Conservation (phyloP, 2,797 vertebrate species). For the Catostomus latipinnis region DNA sequence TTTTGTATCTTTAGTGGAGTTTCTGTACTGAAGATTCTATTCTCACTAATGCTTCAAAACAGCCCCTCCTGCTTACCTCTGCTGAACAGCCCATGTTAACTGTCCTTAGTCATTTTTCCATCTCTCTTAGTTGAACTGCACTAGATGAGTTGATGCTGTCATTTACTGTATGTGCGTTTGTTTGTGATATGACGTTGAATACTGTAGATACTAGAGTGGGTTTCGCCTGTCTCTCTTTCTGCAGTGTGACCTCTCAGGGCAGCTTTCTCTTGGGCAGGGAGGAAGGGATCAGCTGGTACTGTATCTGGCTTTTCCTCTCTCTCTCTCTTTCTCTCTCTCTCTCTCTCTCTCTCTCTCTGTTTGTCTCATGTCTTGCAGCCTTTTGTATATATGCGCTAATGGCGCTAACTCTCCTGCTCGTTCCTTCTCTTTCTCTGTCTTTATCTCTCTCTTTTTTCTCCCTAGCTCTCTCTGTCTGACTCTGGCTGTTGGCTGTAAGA, state of each 20-base stretch:
- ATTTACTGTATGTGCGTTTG: background rate
- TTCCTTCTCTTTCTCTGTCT: background rate
- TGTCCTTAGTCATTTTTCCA: constrained; percentile 2
- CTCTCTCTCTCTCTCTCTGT: too few relatives aligned
- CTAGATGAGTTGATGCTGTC: background rate
- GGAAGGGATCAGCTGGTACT: constrained; percentile 86
- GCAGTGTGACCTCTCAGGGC: constrained; percentile 83
- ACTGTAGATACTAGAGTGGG: constrained; percentile 51
- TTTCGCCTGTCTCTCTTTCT: constrained; percentile 64
- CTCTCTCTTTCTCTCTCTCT: background rate
- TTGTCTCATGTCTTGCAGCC: too few relatives aligned
- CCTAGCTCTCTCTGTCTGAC: constrained; percentile 36
- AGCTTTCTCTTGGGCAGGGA: constrained; percentile 87
- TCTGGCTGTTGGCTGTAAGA: constrained; percentile 56
- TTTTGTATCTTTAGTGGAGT: too few relatives aligned
- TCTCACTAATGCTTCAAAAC: too few relatives aligned
- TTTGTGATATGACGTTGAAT: constrained; percentile 27
- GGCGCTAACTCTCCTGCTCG: background rate
- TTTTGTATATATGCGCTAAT: background rate
- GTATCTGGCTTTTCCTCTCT: constrained; percentile 65
- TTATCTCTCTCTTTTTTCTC: constrained; percentile 17
- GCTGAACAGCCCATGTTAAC: background rate
- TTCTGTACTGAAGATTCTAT: too few relatives aligned
- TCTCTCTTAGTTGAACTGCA: constrained; percentile 10
- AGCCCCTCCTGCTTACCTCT: background rate